Percentiles rank a stretch among this genome's conserved stretches.
These are phyloP conservation scores for Astyanax mexicanus DNA, from an alignment of 2,797 vertebrate species.

Conservation along the genomic window DNA sequence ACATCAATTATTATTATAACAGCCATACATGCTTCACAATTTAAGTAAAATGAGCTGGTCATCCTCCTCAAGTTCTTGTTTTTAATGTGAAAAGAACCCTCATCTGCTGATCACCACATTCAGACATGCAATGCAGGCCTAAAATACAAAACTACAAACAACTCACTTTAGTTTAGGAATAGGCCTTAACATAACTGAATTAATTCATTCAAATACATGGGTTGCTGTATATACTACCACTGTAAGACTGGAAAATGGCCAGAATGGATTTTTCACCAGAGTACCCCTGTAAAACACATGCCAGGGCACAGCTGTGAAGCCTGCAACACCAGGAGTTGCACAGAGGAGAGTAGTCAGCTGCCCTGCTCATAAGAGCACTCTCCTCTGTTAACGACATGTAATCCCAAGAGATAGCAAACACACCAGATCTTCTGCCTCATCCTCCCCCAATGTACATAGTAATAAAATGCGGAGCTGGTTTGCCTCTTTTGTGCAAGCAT, in stretches of 20 bases:
- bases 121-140: neutral
- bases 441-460: conserved; percentile 16
- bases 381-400: conserved; percentile 33
- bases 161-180: neutral
- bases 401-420: conserved; percentile 25
- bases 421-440: conserved; percentile 29
- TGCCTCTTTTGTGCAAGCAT: neutral
- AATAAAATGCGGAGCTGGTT: conserved; percentile 17
- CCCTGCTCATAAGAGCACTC: conserved; percentile 36
- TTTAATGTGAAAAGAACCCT: neutral
- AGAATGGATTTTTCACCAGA: conserved; percentile 3
- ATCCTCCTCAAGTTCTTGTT: neutral
- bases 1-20: too few species aligned
- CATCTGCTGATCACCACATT: neutral
- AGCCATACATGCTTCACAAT: too few species aligned
- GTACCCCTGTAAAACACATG: neutral
- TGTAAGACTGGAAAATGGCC: neutral
- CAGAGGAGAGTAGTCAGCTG: conserved; percentile 13
- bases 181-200: neutral
- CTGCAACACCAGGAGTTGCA: conserved; percentile 23
- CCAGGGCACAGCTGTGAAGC: conserved; percentile 12
- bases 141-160: neutral
- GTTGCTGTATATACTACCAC: conserved; percentile 1
- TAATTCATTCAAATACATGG: neutral
- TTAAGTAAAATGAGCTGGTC: too few species aligned